A percentile compares a stretch with the other conserved stretches of the same genome.
Evolutionary conservation across 2,888 invertebrate genomes (phyloP).

Genomic region (Agrochola circellaris): DNA sequence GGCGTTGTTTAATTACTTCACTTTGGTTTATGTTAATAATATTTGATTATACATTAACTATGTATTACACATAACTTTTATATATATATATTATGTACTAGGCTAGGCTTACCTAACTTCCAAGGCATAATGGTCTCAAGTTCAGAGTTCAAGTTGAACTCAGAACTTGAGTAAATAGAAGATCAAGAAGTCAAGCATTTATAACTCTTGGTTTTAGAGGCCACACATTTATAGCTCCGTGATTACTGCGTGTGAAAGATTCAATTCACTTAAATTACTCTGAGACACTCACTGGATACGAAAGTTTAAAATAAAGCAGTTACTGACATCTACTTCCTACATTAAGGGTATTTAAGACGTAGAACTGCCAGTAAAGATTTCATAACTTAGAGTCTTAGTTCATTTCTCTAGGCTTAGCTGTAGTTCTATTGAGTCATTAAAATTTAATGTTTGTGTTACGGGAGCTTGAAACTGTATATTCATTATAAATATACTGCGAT

Average conservation of each 20-base stretch:
- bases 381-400: constrained; percentile 2
- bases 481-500: neutral
- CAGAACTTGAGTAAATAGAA: no score
- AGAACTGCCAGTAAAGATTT: constrained; percentile 10
- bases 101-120: no score
- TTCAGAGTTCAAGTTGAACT: no score
- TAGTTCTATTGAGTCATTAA: constrained; percentile 30
- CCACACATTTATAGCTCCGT: constrained; percentile 11
- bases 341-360: constrained; percentile 21
- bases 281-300: constrained; percentile 19
- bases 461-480: neutral
- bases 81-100: no score
- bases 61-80: no score
- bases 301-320: constrained; percentile 13
- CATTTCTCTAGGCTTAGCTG: constrained; percentile 21
- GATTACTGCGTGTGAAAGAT: constrained; percentile 41
- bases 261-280: constrained; percentile 46
- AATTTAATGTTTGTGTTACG: constrained; percentile 14
- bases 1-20: no score
- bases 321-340: constrained; percentile 31
- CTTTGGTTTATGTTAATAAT: no score
- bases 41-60: no score
- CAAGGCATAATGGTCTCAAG: no score
- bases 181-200: no score
- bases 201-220: constrained; percentile 8